Base-by-base conservation (phyloP, 2,113 vertebrate species). In the Vireo altiloquus region DNA sequence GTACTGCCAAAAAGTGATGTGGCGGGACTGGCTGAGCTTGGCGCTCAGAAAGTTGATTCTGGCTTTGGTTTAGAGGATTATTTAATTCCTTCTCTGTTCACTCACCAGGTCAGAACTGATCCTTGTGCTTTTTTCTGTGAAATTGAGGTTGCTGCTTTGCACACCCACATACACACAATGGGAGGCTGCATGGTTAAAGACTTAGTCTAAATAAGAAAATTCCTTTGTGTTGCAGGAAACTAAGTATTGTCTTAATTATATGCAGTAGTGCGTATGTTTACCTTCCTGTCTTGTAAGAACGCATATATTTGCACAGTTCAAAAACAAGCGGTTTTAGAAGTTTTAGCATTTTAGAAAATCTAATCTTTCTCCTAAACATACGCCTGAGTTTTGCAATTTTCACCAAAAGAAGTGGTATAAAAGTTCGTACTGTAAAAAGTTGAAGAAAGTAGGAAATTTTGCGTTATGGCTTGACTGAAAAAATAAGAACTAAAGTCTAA, bases 181-280 rank as follows among this genome's bases (percentile, higher is more conserved):
- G 83, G 80, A 68, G 40, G 49, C 7, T 31, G 24, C 50, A 37
- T 54, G 7, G 2, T 77, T 80, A 74, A 69, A 87, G 60, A 37
- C 49, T 57, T 65, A 63, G 70, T 53, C 80, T 87, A 93, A 95
- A 83, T 65, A 78, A 3, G 61, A 92, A 75, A 87, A 90, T 90
- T 92, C 77, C 77, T 93, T 69, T 79, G 46, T 56, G 44, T n/a
- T 65, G 49, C 88, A 89, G 92, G 88, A 93, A 94, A 82, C 70
- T 23, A 47, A 71, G 52, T 72, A 87, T 92, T 95, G 90, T 93
- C 80, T 72, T 90, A 83, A 95, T 90, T 95, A 90, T 39, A 61
- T 24, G 31, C 47, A n/a, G 65, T 54, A 3, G 1, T 83, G 46
- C 82, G 35, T 78, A 49, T 70, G 56, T 89, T 93, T 86, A 75